Evolutionary conservation across 1,140 invertebrate genomes (phyloP), one percentile per base, ranked within the genome.

Genomic region (Aricia agestis): DNA sequence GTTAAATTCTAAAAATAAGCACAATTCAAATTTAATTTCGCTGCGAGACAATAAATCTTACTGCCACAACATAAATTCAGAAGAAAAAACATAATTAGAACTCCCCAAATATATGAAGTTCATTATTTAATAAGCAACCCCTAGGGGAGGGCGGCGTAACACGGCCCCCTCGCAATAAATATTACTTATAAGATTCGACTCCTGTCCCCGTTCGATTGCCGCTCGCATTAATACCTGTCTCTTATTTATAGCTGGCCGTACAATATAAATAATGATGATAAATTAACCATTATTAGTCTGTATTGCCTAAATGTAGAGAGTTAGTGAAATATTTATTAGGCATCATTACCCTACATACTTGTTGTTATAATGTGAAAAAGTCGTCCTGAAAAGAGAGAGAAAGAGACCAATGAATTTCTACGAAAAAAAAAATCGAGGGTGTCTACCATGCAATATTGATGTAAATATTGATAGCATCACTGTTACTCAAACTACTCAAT

Each of bases 81-180:
- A 19, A 59, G 10, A 59, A 59, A 59, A 63, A 63, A 25, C 59
- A 63, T 11, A 63, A 63, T 63, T 63, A 63, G 68, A 59, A 65
- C 59, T 63, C 19, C 66, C 66, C 36, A 52, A 45, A 74, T 65
- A 61, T 71, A 74, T 72, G 68, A 72, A 68, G 68, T 75, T 75
- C 59, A 72, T 72, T 72, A 66, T 45, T 68, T 57, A 58, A 66
- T 68, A 57, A 66, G 11, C 59, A 19, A 19, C 25, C 41, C 32
- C 58, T n/a, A 57, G 66, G 36, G 32, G 4, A 36, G 70, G 57
- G 63, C 65, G 65, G 67, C 52, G 63, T n/a, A 71, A 74, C 57
- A 74, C 57, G 70, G 76, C 71, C 71, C 74, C 72, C 82, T 82
- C 80, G 78, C 75, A 80, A 84, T 84, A 84, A 84, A 84, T 84